phyloP scores from a whole-genome alignment of 2,797 vertebrate species.

The Halcyon chelicuti region DNA sequence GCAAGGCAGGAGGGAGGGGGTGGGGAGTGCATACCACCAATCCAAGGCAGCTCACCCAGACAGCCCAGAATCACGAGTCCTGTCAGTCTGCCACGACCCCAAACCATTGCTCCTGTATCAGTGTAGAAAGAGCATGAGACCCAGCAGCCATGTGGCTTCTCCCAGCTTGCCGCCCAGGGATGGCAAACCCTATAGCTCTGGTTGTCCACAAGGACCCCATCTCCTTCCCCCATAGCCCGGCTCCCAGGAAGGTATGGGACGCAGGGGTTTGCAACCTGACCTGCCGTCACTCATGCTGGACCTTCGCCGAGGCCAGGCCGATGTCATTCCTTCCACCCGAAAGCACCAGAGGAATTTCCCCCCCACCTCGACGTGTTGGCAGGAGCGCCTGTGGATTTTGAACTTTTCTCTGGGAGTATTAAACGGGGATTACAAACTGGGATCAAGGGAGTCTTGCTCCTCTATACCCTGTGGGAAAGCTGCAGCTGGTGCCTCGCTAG shows the following conservation, averaged over 20 bases:
- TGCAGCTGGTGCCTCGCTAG: neutral
- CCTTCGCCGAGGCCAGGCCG: neutral
- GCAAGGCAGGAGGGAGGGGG: neutral
- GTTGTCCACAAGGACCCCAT: neutral
- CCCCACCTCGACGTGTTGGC: neutral
- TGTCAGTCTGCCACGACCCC: rapidly evolving
- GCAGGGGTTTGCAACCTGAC: neutral
- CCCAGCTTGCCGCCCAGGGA: too few species aligned
- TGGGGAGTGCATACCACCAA: neutral
- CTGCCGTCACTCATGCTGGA: neutral
- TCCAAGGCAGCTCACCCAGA: neutral
- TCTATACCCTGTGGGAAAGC: neutral
- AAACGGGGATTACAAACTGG: neutral
- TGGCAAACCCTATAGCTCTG: neutral
- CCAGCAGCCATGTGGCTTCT: rapidly evolving
- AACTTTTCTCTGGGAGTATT: constrained; percentile 10
- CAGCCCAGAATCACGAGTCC: neutral
- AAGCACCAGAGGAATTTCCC: constrained; percentile 41
- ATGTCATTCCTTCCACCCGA: constrained; percentile 6
- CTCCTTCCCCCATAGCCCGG: neutral
- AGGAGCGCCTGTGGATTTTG: constrained; percentile 27
- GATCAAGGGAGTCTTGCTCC: neutral
- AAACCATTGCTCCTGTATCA: neutral
- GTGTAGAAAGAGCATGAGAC: neutral
- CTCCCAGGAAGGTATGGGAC: neutral